Evolutionary conservation across 2,113 vertebrate genomes (phyloP).

Genomic region (Rhinichthys klamathensis): DNA sequence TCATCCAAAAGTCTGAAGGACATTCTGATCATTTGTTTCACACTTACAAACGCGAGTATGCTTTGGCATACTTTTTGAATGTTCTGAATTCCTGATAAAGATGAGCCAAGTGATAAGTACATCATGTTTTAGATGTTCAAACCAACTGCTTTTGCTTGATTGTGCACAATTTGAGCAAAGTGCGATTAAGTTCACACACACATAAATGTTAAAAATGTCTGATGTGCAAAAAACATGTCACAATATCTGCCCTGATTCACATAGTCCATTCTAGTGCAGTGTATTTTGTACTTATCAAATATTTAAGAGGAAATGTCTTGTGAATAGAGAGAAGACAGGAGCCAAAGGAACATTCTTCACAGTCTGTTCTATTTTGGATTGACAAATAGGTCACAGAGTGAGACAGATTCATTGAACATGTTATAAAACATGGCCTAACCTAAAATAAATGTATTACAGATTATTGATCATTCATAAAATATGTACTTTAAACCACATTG

Average conservation of each 20-base stretch:
- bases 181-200: not conserved
- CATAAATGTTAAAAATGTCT: too few species aligned
- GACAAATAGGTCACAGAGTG: not conserved
- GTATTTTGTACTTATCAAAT: conserved; percentile 55
- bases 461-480: not conserved
- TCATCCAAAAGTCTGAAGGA: conserved; percentile 4
- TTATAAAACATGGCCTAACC: not conserved
- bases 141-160: not conserved
- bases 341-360: conserved; percentile 47
- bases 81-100: not conserved
- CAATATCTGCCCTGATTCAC: not conserved
- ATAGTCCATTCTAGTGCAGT: conserved; percentile 1
- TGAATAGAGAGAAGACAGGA: conserved; percentile 48
- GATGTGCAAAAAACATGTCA: not conserved
- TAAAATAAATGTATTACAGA: not conserved
- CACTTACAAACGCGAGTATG: not conserved
- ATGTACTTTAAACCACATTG: not conserved
- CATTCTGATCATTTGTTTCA: not conserved
- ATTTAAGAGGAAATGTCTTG: conserved; percentile 58
- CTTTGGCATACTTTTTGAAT: not conserved
- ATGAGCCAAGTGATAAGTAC: not conserved
- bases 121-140: not conserved
- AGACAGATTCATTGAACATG: not conserved
- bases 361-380: not conserved
- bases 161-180: not conserved